Evolutionary conservation across 1,140 invertebrate genomes (phyloP), one percentile per base, ranked within the genome.

Genomic region (Drosophila mayri): DNA sequence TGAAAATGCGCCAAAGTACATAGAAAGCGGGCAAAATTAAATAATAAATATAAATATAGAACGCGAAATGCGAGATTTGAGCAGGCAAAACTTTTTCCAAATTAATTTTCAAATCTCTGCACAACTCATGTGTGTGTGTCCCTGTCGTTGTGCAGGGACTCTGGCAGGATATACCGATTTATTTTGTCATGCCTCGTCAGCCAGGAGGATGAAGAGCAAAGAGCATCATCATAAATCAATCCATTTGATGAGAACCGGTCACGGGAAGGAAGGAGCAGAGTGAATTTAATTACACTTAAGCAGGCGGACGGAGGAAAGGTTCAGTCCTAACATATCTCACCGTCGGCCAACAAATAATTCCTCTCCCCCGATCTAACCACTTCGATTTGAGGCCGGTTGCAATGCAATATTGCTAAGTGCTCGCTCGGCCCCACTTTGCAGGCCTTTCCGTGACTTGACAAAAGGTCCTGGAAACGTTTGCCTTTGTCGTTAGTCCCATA

Each of bases 241-340:
- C 85, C 84, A 88, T 88, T 88, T 88, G 84, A 84, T 74, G 80
- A 88, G 76, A 64, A 50, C 35, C 61, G 60, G 61, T 62, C 60
- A 47, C 30, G 32, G 40, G 63, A 18, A 16, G 61, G 25, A 10
- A 18, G 64, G 30, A 62, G 41, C 40, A 9, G 62, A 73, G 67
- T 66, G 76, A 84, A 88, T 88, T 90, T 88, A 88, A 88, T 88
- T 88, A 88, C 84, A 88, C 70, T 88, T 88, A 88, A 88, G 80
- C 76, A 75, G 61, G 32, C 66, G 61, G 63, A 54, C 7, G 70
- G 76, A 71, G 43, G 10, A 10, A 18, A 25, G 20, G 38, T 18
- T 43, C 50, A 28, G 20, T 30, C 57, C 35, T 41, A 16, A 44
- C 62, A 65, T 38, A 65, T 62, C 30, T 16, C 20, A 43, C 62